Evolutionary conservation across 92 coral and sea anemone species (phyloP), one percentile per base, ranked within the genome.

Genomic region (Bergia puertoricense): DNA sequence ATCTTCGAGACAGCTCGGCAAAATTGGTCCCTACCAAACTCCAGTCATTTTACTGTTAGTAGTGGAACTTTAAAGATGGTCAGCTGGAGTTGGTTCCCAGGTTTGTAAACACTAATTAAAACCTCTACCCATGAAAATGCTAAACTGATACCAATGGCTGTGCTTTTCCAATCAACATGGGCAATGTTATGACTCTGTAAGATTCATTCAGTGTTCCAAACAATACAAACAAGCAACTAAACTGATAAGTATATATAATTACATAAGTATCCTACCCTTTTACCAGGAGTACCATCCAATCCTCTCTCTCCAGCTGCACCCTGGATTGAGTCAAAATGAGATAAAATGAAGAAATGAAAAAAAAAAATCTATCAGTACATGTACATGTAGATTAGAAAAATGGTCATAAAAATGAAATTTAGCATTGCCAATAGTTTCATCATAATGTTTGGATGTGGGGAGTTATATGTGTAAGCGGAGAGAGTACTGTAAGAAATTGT

Each of bases 261-360:
- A 30, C 30, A 8, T 23, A 62, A 48, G 65, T 50, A 39, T 11
- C 85, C 48, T 37, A 80, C 85, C 85, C 85, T 80, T 23, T 11
- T 57, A 11, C 85, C 85, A 80, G 72, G 85, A 7, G 41, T 38
- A 68, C 85, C 85, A 57, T 80, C 85, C 9, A 39, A 40, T 14
- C 85, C 85, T 80, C 85, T 80, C 43, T 80, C 85, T 54, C 85
- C 85, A 56, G 22, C 14, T 56, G 69, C 20, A 56, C 85, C 85
- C 85, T 80, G 38, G 69, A 56, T 5, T 22, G 44, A 38, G 39
- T 14, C 69, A 80, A 14, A 7, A 62, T 62, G 69, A 62, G 5
- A 15, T 22, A 62, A 62, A 22, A 16, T 8, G 18, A 22, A 18
- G 67, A 57, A 57, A 57, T 1, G 67, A 57, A 14, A 57, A 57